Conservation (phyloP, 2,797 vertebrate genomes). For the Amphiprion clarkii region DNA sequence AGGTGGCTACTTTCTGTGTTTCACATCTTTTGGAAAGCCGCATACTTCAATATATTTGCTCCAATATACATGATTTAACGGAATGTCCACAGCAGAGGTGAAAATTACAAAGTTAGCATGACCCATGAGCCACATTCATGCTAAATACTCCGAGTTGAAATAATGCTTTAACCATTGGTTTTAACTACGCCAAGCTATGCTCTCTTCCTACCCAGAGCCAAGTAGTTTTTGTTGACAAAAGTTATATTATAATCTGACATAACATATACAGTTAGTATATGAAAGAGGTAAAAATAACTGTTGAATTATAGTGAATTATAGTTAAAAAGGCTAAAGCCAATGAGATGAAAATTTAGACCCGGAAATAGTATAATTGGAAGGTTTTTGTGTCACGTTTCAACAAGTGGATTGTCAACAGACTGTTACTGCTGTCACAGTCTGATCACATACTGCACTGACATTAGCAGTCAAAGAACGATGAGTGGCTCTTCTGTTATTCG, state of each 20-base stretch:
- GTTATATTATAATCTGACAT: neutral
- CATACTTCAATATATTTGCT: neutral
- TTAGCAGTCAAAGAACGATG: too few species aligned
- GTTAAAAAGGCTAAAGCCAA: too few species aligned
- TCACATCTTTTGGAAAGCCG: neutral
- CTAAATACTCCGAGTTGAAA: neutral
- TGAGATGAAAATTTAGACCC: too few species aligned
- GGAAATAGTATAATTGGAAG: too few species aligned
- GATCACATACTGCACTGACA: too few species aligned
- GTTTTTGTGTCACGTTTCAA: too few species aligned
- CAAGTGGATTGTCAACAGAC: too few species aligned
- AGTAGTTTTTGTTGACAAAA: neutral
- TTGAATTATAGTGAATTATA: neutral
- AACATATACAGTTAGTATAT: neutral
- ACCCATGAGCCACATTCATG: neutral
- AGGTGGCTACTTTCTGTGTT: slow-evolving; percentile 1
- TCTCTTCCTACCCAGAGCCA: neutral
- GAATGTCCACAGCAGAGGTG: neutral
- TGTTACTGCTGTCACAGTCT: too few species aligned
- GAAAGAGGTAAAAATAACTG: neutral
- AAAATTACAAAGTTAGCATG: neutral
- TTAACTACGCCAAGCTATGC: neutral
- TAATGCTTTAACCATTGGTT: neutral
- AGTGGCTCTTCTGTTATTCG: too few species aligned
- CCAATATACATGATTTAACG: too few species aligned